Percentiles rank a stretch among this genome's conserved stretches.
These are phyloP conservation scores for Eurytoma californica DNA, from an alignment of 2,888 invertebrate genomes.

Conservation along the genomic window DNA sequence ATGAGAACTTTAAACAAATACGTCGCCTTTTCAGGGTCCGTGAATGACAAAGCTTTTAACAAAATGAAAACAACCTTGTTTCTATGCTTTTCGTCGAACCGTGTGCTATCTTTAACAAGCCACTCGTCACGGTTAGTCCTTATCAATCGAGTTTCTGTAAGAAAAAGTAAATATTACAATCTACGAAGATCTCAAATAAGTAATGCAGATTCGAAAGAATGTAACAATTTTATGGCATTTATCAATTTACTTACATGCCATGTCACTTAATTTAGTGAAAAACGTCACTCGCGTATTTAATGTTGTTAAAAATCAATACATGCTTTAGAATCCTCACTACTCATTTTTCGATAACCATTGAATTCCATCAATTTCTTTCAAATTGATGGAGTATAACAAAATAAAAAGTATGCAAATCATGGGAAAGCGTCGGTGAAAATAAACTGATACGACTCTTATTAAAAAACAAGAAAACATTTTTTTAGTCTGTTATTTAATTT, in stretches of 20 bases:
- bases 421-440: slow-evolving; percentile 16
- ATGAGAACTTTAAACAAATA: slow-evolving; percentile 63
- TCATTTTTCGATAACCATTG: slow-evolving; percentile 9
- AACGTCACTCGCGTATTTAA: slow-evolving; percentile 38
- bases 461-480: neutral
- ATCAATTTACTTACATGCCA: slow-evolving; percentile 53
- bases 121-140: slow-evolving; percentile 60
- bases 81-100: slow-evolving; percentile 60
- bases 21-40: slow-evolving; percentile 60
- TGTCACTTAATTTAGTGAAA: slow-evolving; percentile 26
- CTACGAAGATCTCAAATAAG: slow-evolving; percentile 2
- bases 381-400: slow-evolving; percentile 13
- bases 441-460: neutral
- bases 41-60: slow-evolving; percentile 60
- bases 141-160: slow-evolving; percentile 50
- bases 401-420: neutral
- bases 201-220: slow-evolving; percentile 56
- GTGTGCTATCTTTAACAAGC: slow-evolving; percentile 57
- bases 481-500: neutral
- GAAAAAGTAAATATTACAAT: slow-evolving; percentile 7
- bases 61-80: slow-evolving; percentile 61
- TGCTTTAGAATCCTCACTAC: slow-evolving; percentile 55
- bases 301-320: slow-evolving; percentile 47
- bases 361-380: slow-evolving; percentile 21
- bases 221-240: slow-evolving; percentile 51